Percentiles rank a stretch among this genome's conserved stretches.
Conservation (phyloP, 1,140 invertebrate genomes). For the Papilio xuthus region DNA sequence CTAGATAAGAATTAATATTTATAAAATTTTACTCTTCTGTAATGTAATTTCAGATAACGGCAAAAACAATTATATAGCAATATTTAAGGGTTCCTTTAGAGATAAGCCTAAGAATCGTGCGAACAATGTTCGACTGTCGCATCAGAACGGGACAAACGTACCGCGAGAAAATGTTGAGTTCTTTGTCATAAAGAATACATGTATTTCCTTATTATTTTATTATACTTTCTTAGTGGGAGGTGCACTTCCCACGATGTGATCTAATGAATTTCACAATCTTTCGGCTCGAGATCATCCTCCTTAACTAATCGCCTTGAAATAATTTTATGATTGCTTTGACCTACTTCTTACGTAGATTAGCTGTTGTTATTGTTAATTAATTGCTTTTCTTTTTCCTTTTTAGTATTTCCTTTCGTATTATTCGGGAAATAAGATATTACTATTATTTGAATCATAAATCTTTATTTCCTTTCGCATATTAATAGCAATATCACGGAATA, state of each 20-base stretch:
- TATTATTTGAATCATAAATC: not conserved
- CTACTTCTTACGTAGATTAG: slow-evolving; percentile 5
- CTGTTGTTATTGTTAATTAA: slow-evolving; percentile 27
- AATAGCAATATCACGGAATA: not conserved
- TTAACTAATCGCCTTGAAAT: slow-evolving; percentile 18
- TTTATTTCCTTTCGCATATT: not conserved
- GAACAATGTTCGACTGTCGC: too few species aligned
- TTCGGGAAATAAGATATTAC: not conserved
- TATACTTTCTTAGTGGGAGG: not conserved
- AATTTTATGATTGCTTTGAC: slow-evolving; percentile 25
- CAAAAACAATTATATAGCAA: too few species aligned
- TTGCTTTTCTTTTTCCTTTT: slow-evolving; percentile 4
- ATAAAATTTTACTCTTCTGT: too few species aligned
- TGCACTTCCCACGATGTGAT: slow-evolving; percentile 3
- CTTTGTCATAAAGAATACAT: not conserved
- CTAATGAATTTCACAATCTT: not conserved
- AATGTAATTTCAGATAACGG: too few species aligned
- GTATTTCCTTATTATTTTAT: not conserved
- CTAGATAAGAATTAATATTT: too few species aligned
- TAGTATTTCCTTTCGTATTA: not conserved
- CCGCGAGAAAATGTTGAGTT: slow-evolving; percentile 2
- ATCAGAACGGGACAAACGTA: too few species aligned
- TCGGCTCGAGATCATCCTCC: not conserved
- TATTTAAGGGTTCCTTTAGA: too few species aligned
- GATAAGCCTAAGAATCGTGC: too few species aligned